These are phyloP conservation scores for Atta colombica DNA, from an alignment of 1,140 invertebrate species.

Conservation along the genomic window DNA sequence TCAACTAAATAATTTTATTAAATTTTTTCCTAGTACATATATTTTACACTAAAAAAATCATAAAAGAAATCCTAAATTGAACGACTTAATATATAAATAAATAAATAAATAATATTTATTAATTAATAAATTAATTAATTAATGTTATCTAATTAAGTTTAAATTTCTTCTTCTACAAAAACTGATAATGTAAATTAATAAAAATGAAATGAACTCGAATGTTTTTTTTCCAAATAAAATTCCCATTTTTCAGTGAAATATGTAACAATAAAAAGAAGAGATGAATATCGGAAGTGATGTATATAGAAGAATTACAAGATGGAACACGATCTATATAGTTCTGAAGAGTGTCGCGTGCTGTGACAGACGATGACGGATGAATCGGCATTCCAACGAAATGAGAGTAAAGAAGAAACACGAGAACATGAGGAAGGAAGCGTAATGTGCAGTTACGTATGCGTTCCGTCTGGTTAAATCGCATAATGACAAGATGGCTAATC, in stretches of 20 bases:
- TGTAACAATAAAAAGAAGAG: background rate
- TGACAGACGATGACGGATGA: constrained; percentile 60
- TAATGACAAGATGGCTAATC: constrained; percentile 52
- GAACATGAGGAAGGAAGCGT: constrained; percentile 51
- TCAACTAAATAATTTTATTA: too few species aligned
- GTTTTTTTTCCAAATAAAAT: too few species aligned
- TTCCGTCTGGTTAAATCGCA: constrained; percentile 58
- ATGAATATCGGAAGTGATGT: constrained; percentile 58
- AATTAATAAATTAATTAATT: background rate
- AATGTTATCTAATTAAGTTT: background rate
- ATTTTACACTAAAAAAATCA: background rate
- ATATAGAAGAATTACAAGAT: constrained; percentile 30
- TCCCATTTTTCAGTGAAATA: background rate
- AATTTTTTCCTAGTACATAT: too few species aligned
- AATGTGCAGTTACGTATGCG: constrained; percentile 26
- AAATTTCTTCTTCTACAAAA: background rate
- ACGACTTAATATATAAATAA: background rate
- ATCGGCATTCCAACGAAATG: constrained; percentile 64
- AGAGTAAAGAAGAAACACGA: constrained; percentile 63
- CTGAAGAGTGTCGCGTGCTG: constrained; percentile 69
- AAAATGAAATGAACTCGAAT: background rate
- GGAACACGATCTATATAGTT: constrained; percentile 53
- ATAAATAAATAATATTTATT: background rate
- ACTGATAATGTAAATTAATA: background rate
- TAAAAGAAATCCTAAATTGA: too few species aligned